These are phyloP conservation scores for Tetanocera ferruginea DNA, from an alignment of 2,888 invertebrate species.

Conservation along the genomic window DNA sequence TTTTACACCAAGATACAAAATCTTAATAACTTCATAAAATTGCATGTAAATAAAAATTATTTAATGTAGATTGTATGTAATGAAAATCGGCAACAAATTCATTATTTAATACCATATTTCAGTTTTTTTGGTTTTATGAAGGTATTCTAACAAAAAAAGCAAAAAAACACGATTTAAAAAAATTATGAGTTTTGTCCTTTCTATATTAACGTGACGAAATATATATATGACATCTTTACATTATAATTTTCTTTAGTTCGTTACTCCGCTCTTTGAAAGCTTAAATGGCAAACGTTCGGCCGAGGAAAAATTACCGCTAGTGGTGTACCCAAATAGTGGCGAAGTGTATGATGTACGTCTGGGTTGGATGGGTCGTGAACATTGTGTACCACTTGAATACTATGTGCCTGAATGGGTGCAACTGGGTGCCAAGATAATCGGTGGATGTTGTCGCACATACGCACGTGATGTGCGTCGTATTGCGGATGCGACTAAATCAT, in stretches of 20 bases:
- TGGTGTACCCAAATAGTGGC: slow-evolving; percentile 95
- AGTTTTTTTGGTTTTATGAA: too few species aligned
- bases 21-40: too few species aligned
- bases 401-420: slow-evolving; percentile 86
- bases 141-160: too few species aligned
- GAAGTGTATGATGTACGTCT: slow-evolving; percentile 61
- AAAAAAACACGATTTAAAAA: too few species aligned
- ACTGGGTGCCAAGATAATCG: slow-evolving; percentile 85
- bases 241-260: slow-evolving; percentile 65
- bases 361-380: slow-evolving; percentile 79
- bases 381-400: slow-evolving; percentile 78
- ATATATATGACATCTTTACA: neutral
- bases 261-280: slow-evolving; percentile 74
- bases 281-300: slow-evolving; percentile 71
- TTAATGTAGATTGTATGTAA: too few species aligned
- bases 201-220: too few species aligned
- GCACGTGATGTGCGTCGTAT: slow-evolving; percentile 85
- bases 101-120: too few species aligned
- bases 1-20: too few species aligned
- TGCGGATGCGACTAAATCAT: slow-evolving; percentile 68
- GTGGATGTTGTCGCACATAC: slow-evolving; percentile 92
- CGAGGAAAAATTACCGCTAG: slow-evolving; percentile 76
- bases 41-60: too few species aligned
- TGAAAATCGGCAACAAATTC: too few species aligned
- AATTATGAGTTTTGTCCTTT: too few species aligned